Conservation (phyloP, 2,888 invertebrate species). For the Orthosia cruda region DNA sequence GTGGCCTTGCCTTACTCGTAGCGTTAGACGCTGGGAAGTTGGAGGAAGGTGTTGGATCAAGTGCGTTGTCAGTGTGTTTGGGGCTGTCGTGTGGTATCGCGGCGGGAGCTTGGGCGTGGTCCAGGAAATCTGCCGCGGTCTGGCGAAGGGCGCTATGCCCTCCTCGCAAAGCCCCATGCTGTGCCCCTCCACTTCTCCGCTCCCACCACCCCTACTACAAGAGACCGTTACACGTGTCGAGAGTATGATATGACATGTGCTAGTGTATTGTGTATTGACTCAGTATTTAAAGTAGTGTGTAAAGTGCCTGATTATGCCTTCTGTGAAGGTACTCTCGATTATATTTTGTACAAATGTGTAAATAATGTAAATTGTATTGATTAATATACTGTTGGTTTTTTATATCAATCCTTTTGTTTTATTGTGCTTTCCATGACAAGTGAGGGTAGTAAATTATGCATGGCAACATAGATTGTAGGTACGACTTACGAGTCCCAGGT, state of each 20-base stretch:
- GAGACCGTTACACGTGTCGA: conserved; percentile 87
- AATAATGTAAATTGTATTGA: conserved; percentile 84
- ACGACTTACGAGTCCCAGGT: conserved; percentile 7
- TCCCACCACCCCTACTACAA: conserved; percentile 86
- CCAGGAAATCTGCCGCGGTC: conserved; percentile 91
- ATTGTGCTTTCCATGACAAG: conserved; percentile 40
- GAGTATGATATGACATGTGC: conserved; percentile 78
- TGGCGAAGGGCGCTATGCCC: conserved; percentile 91
- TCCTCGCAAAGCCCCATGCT: conserved; percentile 85
- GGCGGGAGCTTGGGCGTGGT: conserved; percentile 94
- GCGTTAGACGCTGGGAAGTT: conserved; percentile 87
- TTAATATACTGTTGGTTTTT: conserved; percentile 89
- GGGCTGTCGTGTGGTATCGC: conserved; percentile 93
- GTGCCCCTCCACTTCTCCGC: conserved; percentile 84
- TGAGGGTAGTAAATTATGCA: neutral
- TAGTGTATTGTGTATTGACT: conserved; percentile 49
- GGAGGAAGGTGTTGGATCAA: conserved; percentile 76
- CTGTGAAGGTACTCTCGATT: conserved; percentile 89
- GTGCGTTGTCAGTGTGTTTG: conserved; percentile 91
- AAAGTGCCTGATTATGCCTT: conserved; percentile 84
- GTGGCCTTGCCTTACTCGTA: conserved; percentile 86
- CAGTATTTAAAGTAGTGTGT: conserved; percentile 63
- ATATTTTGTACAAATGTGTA: conserved; percentile 83
- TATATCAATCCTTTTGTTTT: conserved; percentile 76
- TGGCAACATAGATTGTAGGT: neutral